Evolutionary conservation across 1,140 invertebrate genomes (phyloP).

Genomic region (Bombus picipes): DNA sequence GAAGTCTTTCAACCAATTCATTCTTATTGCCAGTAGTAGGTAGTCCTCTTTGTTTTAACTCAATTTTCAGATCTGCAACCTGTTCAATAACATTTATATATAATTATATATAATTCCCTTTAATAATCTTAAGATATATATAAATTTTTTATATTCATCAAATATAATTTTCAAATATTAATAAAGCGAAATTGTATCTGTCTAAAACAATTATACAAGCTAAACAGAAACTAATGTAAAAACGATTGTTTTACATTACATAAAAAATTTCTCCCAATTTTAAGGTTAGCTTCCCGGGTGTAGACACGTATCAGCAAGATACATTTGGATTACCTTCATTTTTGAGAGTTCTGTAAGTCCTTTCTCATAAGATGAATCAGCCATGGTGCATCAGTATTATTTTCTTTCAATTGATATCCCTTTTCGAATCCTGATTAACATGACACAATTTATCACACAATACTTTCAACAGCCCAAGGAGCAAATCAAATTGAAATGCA

Average conservation of each 20-base stretch:
- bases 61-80: slow-evolving; percentile 88
- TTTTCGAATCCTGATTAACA: slow-evolving; percentile 25
- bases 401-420: slow-evolving; percentile 18
- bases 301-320: not conserved
- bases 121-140: not conserved
- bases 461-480: not conserved
- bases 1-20: slow-evolving; percentile 89
- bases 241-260: not conserved
- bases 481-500: slow-evolving; percentile 9
- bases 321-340: slow-evolving; percentile 77
- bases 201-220: not conserved
- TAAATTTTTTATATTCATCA: not conserved
- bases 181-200: not conserved
- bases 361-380: slow-evolving; percentile 81
- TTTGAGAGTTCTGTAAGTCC: slow-evolving; percentile 79
- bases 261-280: not conserved
- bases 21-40: slow-evolving; percentile 90
- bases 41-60: slow-evolving; percentile 90
- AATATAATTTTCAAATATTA: not conserved
- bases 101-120: not conserved
- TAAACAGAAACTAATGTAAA: not conserved
- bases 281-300: slow-evolving; percentile 23
- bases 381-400: slow-evolving; percentile 69
- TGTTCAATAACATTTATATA: slow-evolving; percentile 38
- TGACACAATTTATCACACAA: slow-evolving; percentile 14